Base-by-base conservation (phyloP, 2,888 invertebrate genomes). In the Spodoptera exigua region DNA sequence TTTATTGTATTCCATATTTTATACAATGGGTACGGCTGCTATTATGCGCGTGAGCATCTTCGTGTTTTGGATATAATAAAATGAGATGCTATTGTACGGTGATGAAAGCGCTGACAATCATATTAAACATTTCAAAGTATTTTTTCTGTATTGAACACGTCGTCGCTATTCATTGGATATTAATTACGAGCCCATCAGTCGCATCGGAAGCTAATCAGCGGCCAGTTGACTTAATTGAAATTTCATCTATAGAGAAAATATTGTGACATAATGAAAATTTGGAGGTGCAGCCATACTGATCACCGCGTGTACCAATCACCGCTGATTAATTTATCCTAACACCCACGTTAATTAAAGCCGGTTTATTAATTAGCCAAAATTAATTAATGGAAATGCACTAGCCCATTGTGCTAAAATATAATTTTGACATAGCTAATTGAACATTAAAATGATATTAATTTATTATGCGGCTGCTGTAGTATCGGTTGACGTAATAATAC, bases 261-360 rank as follows among this genome's bases (percentile, higher is more conserved):
- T 76, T 64, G 63, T 61, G 62, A 56, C 27, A 58, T 49, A 45
- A 58, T 63, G 51, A 48, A 66, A 55, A 67, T 71, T 63, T 72
- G 57, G 53, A 73, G 61, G 61, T 37, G 52, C 62, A 56, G 47
- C 56, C 56, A 41, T 55, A 40, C 53, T 57, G 64, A 67, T 70
- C 66, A 67, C 68, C 65, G 73, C 74, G 67, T 80, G 74, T 78
- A 78, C 83, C 87, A 87, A 88, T 89, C 85, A 86, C 78, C 80
- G 71, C 80, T 87, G 87, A 91, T 90, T 90, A 91, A 90, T 89
- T 90, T 85, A 84, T 87, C 84, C 85, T 87, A 88, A 89, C 88
- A 88, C 87, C 82, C 85, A 82, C 87, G 85, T 85, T 90, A 88
- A 86, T 71, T 74, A 86, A 84, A 87, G 75, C 84, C 79, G 83